Percentiles rank a stretch among this genome's conserved stretches.
Conservation (phyloP, 2,888 invertebrate genomes). For the Drosophila testacea region DNA sequence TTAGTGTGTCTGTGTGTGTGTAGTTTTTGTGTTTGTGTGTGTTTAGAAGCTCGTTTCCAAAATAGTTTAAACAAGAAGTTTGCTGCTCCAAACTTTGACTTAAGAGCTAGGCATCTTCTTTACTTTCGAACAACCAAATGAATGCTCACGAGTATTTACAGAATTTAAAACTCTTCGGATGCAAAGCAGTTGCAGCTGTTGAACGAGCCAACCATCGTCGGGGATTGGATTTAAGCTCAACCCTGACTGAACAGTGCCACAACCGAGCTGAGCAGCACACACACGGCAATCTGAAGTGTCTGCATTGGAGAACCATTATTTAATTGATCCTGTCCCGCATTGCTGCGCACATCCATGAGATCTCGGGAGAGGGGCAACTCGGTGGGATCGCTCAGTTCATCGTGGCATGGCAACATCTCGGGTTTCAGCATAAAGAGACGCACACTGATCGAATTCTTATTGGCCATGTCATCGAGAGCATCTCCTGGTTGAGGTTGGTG, state of each 20-base stretch:
- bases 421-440: conserved; percentile 87
- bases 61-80: conserved; percentile 42
- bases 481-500: conserved; percentile 48
- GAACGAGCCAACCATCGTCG: neutral
- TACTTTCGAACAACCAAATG: conserved; percentile 41
- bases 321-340: conserved; percentile 72
- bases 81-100: conserved; percentile 29
- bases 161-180: conserved; percentile 44
- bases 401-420: conserved; percentile 87
- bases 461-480: conserved; percentile 59
- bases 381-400: conserved; percentile 88
- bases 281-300: conserved; percentile 22
- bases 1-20: conserved; percentile 13
- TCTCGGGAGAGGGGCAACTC: conserved; percentile 88
- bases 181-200: conserved; percentile 5
- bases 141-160: conserved; percentile 69
- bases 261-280: conserved; percentile 24
- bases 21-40: conserved; percentile 26
- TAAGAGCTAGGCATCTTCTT: conserved; percentile 12
- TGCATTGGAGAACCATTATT: conserved; percentile 36
- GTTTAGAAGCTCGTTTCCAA: conserved; percentile 74
- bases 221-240: conserved; percentile 10
- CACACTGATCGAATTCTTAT: conserved; percentile 68
- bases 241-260: conserved; percentile 44
- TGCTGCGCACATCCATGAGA: conserved; percentile 84